Evolutionary conservation across 2,797 vertebrate species (phyloP).

Genomic region (Kryptopterus vitreolus): DNA sequence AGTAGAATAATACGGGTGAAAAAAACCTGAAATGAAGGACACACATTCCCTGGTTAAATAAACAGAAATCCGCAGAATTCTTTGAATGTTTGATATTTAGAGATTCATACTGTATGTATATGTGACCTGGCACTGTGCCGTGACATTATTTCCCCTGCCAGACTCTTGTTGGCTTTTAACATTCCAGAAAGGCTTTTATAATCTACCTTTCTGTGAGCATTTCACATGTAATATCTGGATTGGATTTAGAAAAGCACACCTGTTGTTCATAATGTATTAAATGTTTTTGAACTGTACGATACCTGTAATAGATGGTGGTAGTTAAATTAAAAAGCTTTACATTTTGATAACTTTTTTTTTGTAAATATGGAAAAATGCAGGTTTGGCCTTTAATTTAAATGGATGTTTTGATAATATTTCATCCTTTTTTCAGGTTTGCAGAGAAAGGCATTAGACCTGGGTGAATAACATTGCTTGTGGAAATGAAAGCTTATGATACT

Average conservation of each 20-base stretch:
- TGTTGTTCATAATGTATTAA: background rate
- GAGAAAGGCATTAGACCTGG: background rate
- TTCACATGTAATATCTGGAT: background rate
- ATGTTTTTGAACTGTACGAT: background rate
- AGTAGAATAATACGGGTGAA: background rate
- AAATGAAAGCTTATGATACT: background rate
- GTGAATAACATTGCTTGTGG: background rate
- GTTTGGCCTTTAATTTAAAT: background rate
- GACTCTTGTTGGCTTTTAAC: conserved; percentile 2
- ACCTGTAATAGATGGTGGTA: background rate
- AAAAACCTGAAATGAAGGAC: conserved; percentile 2
- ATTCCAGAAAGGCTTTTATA: background rate
- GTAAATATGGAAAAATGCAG: no score
- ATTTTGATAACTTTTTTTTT: no score
- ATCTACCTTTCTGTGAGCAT: background rate
- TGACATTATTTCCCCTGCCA: background rate
- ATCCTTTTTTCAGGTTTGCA: no score
- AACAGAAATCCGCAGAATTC: conserved; percentile 6
- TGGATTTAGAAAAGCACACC: background rate
- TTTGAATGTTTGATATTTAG: conserved; percentile 14
- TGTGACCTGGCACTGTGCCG: background rate
- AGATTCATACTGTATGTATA: conserved; percentile 6
- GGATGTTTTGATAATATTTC: background rate
- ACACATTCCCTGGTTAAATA: conserved; percentile 11
- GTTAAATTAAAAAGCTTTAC: background rate